Evolutionary conservation across 2,888 invertebrate species (phyloP).

Genomic region (Drosophila atroscutellata): DNA sequence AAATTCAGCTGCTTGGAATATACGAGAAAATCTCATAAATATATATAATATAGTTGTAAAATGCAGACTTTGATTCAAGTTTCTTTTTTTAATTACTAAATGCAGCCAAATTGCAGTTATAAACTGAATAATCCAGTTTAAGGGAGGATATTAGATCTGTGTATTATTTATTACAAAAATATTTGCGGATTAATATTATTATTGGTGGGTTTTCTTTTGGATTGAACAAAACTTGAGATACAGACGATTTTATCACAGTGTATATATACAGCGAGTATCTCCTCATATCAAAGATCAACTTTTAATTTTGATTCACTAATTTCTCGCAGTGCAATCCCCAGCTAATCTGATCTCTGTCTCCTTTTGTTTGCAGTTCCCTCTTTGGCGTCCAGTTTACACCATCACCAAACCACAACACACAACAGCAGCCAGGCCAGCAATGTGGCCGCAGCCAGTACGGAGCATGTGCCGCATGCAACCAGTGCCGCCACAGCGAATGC

Average conservation of each 20-base stretch:
- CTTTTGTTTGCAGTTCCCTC: slow-evolving; percentile 82
- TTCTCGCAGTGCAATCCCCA: not conserved
- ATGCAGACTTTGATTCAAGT: no score
- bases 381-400: slow-evolving; percentile 84
- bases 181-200: no score
- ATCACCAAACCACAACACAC: slow-evolving; percentile 72
- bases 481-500: slow-evolving; percentile 57
- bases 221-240: no score
- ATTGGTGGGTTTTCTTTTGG: no score
- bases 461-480: slow-evolving; percentile 71
- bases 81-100: no score
- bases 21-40: no score
- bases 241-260: not conserved
- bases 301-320: not conserved
- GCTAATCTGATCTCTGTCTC: not conserved
- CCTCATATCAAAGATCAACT: not conserved
- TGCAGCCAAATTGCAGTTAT: no score
- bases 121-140: no score
- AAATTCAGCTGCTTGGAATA: no score
- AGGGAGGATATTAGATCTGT: no score
- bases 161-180: no score
- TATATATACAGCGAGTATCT: not conserved
- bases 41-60: no score
- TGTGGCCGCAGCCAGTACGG: slow-evolving; percentile 54
- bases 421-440: slow-evolving; percentile 70